phyloP scores from a whole-genome alignment of 2,888 invertebrate species.

The Meteorus colon region DNA sequence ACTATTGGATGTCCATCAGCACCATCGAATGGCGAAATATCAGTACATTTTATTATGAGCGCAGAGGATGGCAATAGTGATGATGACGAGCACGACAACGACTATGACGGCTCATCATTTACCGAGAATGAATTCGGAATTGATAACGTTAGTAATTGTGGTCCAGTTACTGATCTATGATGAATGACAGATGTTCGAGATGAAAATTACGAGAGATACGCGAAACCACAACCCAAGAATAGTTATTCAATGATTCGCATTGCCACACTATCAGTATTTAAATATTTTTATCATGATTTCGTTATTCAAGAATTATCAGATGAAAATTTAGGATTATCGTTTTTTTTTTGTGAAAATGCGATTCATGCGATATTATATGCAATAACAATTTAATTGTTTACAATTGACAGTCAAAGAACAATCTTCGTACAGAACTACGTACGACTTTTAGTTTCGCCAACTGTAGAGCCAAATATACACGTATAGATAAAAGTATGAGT shows the following conservation, averaged over 20 bases:
- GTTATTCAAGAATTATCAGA: neutral
- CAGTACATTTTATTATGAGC: slow-evolving; percentile 12
- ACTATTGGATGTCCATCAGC: neutral
- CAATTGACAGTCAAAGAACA: neutral
- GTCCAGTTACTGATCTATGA: slow-evolving; percentile 67
- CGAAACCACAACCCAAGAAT: neutral
- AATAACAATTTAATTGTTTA: neutral
- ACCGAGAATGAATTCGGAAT: slow-evolving; percentile 42
- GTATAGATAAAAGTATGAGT: slow-evolving; percentile 24
- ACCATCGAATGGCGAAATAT: slow-evolving; percentile 40
- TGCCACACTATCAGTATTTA: slow-evolving; percentile 19
- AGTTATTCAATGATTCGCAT: slow-evolving; percentile 4
- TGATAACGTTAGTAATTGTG: slow-evolving; percentile 56
- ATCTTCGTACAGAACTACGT: slow-evolving; percentile 22
- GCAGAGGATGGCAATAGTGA: slow-evolving; percentile 40
- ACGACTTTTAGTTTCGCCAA: slow-evolving; percentile 10
- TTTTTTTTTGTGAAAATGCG: neutral
- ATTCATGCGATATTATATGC: neutral
- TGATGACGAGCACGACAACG: slow-evolving; percentile 42
- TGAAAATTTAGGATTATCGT: neutral
- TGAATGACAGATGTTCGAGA: neutral
- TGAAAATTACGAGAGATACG: neutral
- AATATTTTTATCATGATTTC: neutral
- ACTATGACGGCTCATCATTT: slow-evolving; percentile 44
- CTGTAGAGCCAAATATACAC: slow-evolving; percentile 38